Conservation (phyloP, 2,797 vertebrate genomes). For the Chaetophractus vellerosus region DNA sequence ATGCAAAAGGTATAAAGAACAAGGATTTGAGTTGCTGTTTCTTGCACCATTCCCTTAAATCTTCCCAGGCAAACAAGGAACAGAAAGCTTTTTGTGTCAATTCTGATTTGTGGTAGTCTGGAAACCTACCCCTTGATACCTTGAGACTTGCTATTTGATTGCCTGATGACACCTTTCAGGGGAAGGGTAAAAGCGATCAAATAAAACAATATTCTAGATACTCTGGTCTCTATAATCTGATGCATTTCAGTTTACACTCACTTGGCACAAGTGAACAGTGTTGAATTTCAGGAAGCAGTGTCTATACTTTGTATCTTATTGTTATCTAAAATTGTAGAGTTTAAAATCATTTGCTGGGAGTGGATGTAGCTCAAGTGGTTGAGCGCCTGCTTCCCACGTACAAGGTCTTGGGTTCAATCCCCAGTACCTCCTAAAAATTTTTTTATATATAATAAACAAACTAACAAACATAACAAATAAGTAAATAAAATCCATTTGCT, state of each 20-base stretch:
- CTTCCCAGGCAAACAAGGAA: not conserved
- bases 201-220: constrained; percentile 6
- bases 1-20: constrained; percentile 45
- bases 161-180: not conserved
- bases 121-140: constrained; percentile 4
- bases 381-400: too few relatives aligned
- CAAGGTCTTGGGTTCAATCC: too few relatives aligned
- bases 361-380: too few relatives aligned
- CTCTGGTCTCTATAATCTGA: constrained; percentile 12
- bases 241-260: constrained; percentile 5
- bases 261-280: constrained; percentile 39
- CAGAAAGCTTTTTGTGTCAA: not conserved
- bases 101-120: not conserved
- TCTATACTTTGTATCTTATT: constrained; percentile 5
- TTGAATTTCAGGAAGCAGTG: constrained; percentile 37
- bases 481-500: not conserved
- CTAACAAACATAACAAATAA: too few relatives aligned
- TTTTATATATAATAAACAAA: too few relatives aligned
- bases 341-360: constrained; percentile 38
- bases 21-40: not conserved
- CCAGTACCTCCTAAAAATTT: too few relatives aligned
- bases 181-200: constrained; percentile 29
- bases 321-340: constrained; percentile 28
- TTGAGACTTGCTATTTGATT: not conserved
- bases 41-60: not conserved